Base-by-base conservation (phyloP, 2,888 invertebrate species). In the Belgica antarctica region DNA sequence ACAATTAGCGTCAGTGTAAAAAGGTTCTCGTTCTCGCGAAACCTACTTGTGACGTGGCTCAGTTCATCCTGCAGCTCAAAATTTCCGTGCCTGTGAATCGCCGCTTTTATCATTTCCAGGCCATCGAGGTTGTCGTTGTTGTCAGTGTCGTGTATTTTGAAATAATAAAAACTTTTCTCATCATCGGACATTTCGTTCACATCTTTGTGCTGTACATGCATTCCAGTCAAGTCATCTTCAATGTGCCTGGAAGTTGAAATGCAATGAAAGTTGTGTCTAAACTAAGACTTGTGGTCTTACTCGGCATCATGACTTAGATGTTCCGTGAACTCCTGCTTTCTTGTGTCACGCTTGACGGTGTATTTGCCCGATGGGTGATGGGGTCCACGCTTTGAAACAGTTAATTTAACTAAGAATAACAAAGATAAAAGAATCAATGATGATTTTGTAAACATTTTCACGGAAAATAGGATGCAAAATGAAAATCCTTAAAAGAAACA, bases 41-140 rank as follows among this genome's bases (percentile, higher is more conserved):
- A 66, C 22, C 74, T 74, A 78, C 79, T 77, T 72, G 78, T 76
- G 59, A 78, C 78, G 57, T 80, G 79, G 63, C 77, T 76, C 1
- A 80, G 71, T 70, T 79, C 80, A 15, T 78, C 77, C 28, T 75
- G 76, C 2, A 76, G 75, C 73, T 75, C 78, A 25, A 19, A 28
- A 15, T 69, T 93, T 92, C 68, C 86, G 31, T 71, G 71, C 5
- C 72, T 70, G 73, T 80, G 80, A 71, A 79, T 75, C 15, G 80
- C 80, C 4, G 80, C 86, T 78, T 86, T 85, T 68, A 95, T 81
- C 75, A 96, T 86, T 81, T 96, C 96, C 71, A 94, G 80, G 0
- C 96, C 96, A 78, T 96, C 96, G 71, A 96, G 81, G 75, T 89
- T 90, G 1, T 89, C 89, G 77, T 96, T 94, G 76, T 89, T 90